phyloP scores from a whole-genome alignment of 2,797 vertebrate genomes.

The Lagocephalus sceleratus region DNA sequence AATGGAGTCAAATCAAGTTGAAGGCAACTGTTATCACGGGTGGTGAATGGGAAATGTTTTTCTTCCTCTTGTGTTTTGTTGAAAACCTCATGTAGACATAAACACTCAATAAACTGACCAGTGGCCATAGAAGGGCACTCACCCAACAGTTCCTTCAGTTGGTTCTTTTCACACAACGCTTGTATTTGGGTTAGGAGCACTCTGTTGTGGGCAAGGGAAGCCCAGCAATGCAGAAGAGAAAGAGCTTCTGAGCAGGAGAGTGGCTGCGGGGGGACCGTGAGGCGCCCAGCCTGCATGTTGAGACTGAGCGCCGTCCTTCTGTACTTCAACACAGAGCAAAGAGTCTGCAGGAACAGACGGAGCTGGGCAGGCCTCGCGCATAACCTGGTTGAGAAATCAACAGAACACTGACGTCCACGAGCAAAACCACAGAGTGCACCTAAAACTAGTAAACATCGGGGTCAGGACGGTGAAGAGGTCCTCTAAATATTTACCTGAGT shows the following conservation, averaged over 20 bases:
- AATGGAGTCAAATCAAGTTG: no score
- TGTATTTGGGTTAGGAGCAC: conserved; percentile 76
- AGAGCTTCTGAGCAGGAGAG: conserved; percentile 80
- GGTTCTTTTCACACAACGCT: conserved; percentile 70
- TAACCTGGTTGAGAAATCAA: conserved; percentile 63
- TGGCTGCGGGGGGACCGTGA: conserved; percentile 68
- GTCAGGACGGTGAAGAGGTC: no score
- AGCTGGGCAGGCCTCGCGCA: conserved; percentile 72
- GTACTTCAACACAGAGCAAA: conserved; percentile 83
- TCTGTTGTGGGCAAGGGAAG: conserved; percentile 65
- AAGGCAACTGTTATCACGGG: no score
- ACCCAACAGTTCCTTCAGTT: conserved; percentile 81
- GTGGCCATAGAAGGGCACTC: conserved; percentile 55
- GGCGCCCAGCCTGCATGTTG: conserved; percentile 66
- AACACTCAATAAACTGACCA: no score
- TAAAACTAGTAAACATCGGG: no score
- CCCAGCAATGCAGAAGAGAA: conserved; percentile 84
- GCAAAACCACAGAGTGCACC: background rate
- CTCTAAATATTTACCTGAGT: conserved; percentile 72
- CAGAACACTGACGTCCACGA: conserved; percentile 32
- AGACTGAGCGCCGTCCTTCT: conserved; percentile 58
- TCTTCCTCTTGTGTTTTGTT: no score
- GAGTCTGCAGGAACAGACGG: conserved; percentile 71
- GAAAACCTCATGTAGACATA: no score
- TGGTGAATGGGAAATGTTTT: no score